These are phyloP conservation scores for Dasypus novemcinctus DNA, from an alignment of 2,113 vertebrate genomes.

Conservation along the genomic window DNA sequence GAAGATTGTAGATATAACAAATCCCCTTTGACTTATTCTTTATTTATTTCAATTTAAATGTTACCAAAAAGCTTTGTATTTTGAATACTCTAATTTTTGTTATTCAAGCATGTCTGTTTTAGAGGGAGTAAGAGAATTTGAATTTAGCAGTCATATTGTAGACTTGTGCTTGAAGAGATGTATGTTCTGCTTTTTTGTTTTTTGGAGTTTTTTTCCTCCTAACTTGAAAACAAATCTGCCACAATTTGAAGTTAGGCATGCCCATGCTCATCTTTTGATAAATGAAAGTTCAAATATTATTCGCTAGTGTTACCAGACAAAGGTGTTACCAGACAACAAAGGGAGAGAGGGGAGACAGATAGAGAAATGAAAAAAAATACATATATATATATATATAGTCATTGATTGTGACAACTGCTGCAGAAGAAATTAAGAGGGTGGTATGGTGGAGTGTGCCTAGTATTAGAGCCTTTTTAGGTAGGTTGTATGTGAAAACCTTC, in stretches of 20 bases:
- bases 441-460: neutral
- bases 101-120: neutral
- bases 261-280: neutral
- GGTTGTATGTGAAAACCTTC: neutral
- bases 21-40: neutral
- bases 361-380: neutral
- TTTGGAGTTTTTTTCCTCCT: neutral
- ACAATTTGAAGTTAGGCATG: neutral
- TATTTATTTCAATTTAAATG: conserved; percentile 18
- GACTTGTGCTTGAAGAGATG: neutral
- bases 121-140: neutral
- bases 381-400: neutral
- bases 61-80: neutral
- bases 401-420: neutral
- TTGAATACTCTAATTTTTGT: neutral
- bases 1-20: neutral
- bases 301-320: neutral
- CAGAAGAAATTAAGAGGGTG: neutral
- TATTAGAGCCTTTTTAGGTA: neutral
- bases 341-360: neutral
- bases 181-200: neutral
- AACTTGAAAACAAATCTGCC: neutral
- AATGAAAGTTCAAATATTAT: neutral
- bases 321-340: neutral
- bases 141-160: neutral